Base-by-base conservation (phyloP, 2,888 invertebrate genomes). In the Lypha dubia region DNA sequence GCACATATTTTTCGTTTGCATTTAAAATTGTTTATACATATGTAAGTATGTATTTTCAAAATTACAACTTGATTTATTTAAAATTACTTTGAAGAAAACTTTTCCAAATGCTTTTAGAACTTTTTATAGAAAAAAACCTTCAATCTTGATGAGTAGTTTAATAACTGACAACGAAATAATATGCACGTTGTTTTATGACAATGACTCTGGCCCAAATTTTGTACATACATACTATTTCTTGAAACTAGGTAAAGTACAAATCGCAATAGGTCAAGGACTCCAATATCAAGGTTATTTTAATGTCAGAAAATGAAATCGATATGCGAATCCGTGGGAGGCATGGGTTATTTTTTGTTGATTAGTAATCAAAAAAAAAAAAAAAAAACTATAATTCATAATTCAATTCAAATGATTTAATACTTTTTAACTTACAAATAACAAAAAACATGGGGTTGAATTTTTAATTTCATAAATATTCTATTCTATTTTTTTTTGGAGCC, bases 151-250 rank as follows among this genome's bases (percentile, higher is more conserved):
- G 20, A 53, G 24, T n/a, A 38, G 1, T 20, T 20, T 20, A 17
- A 58, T 17, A n/a, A 32, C 4, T 32, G n/a, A 0, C 58, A 20
- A 8, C 0, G 7, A 32, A 17, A 17, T 17, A 17, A 38, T 13
- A 15, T 28, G 13, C 53, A 51, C 22, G 20, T 24, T 32, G 32
- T 38, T 56, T 58, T 49, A 9, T 49, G 13, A n/a, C 35, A 35
- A 32, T 84, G 84, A 84, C 84, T 81, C 84, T 81, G 84, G 68
- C 84, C 84, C 77, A 77, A 81, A 84, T 81, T 81, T 74, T 2
- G 44, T 53, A 20, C 53, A 4, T 75, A 56, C n/a, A 56, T 8
- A 28, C 15, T 73, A 56, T 22, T 65, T 58, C 46, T 65, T 41
- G 11, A 46, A 84, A 73, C 74, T 84, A 49, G 84, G 84, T 81